phyloP scores from a whole-genome alignment of 2,888 invertebrate genomes.

The Drosophila siamana region DNA sequence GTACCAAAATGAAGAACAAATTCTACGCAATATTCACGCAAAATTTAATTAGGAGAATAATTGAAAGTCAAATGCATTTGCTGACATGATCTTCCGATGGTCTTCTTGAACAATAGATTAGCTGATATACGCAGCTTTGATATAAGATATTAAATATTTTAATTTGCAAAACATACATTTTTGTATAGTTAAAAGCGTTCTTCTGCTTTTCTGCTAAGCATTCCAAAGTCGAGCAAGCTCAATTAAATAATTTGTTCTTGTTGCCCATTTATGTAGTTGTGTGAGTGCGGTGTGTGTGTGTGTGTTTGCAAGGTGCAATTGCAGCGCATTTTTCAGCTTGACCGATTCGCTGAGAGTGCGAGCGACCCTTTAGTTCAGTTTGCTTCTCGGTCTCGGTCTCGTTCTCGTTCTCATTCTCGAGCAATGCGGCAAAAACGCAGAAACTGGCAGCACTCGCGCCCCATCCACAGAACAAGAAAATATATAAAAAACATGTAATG shows the following conservation, averaged over 20 bases:
- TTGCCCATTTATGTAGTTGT: constrained; percentile 5
- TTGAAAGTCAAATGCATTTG: no score
- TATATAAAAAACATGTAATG: constrained; percentile 29
- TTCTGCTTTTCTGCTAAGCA: constrained; percentile 17
- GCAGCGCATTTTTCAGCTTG: constrained; percentile 81
- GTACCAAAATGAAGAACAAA: no score
- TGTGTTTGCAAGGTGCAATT: constrained; percentile 73
- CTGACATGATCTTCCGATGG: no score
- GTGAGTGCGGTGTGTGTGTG: constrained; percentile 12
- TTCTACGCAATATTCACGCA: no score
- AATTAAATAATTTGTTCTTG: constrained; percentile 31
- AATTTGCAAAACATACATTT: not conserved
- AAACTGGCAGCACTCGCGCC: constrained; percentile 62
- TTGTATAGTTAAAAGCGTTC: no score
- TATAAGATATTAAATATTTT: not conserved
- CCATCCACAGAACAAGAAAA: constrained; percentile 21
- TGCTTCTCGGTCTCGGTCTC: constrained; percentile 18
- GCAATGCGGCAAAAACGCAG: constrained; percentile 48
- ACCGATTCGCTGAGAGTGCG: constrained; percentile 72
- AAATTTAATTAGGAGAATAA: no score
- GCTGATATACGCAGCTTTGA: not conserved
- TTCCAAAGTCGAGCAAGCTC: constrained; percentile 14
- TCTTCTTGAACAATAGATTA: no score
- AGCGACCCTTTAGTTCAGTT: constrained; percentile 50
- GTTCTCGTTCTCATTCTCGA: constrained; percentile 23